Percentiles rank a stretch among this genome's conserved stretches.
phyloP scores from a whole-genome alignment of 2,888 invertebrate genomes.

The Rhimphoctona megacephalus region DNA sequence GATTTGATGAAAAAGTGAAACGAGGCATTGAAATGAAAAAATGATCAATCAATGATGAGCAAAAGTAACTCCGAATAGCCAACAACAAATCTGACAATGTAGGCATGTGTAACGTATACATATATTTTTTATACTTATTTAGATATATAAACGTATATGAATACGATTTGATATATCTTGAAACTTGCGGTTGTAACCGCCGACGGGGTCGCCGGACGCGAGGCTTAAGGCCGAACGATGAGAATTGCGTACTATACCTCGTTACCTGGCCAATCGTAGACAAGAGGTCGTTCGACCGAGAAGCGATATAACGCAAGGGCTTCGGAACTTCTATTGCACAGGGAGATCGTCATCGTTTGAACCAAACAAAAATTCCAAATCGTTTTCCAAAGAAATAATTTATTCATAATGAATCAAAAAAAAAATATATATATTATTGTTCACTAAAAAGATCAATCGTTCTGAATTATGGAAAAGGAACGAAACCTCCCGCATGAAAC shows the following conservation, averaged over 20 bases:
- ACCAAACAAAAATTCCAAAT: constrained; percentile 52
- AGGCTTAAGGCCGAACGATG: constrained; percentile 68
- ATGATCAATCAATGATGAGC: constrained; percentile 42
- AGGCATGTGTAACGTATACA: not conserved
- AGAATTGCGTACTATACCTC: constrained; percentile 63
- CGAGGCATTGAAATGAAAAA: constrained; percentile 33
- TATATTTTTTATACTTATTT: not conserved
- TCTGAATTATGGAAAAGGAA: not conserved
- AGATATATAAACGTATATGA: constrained; percentile 4
- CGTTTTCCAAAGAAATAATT: constrained; percentile 9
- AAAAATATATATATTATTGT: not conserved
- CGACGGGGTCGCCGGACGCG: constrained; percentile 61
- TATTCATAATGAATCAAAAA: not conserved
- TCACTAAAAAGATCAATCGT: not conserved
- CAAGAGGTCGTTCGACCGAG: constrained; percentile 75
- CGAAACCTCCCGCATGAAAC: not conserved
- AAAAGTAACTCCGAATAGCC: constrained; percentile 12
- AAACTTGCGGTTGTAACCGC: constrained; percentile 55
- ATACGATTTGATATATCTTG: constrained; percentile 27
- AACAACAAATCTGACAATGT: not conserved
- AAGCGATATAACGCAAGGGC: constrained; percentile 72
- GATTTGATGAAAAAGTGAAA: constrained; percentile 17
- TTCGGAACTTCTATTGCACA: constrained; percentile 45
- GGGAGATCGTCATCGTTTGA: constrained; percentile 59
- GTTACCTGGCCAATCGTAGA: constrained; percentile 72